phyloP scores from a whole-genome alignment of 2,888 invertebrate species.

The Himalopsyche anomala region DNA sequence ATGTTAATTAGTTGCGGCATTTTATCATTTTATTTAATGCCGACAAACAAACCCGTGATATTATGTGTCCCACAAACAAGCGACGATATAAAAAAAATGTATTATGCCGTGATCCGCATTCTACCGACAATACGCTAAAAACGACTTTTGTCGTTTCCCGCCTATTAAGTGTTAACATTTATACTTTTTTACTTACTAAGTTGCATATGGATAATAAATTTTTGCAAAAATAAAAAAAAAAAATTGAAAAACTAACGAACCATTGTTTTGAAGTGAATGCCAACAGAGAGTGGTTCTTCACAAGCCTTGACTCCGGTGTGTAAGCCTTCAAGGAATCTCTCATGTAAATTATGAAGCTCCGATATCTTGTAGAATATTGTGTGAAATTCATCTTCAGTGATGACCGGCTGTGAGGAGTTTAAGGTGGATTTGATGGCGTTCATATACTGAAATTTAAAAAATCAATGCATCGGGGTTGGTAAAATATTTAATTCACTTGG shows the following conservation, averaged over 20 bases:
- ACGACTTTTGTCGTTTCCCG: too few species aligned
- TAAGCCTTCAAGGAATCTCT: constrained; percentile 87
- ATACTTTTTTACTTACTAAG: too few species aligned
- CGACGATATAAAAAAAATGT: too few species aligned
- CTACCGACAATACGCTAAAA: too few species aligned
- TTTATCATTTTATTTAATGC: too few species aligned
- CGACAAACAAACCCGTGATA: too few species aligned
- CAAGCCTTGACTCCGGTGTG: constrained; percentile 83
- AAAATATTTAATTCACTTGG: background rate
- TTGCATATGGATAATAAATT: too few species aligned
- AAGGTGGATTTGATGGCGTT: constrained; percentile 92
- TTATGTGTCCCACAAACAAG: too few species aligned
- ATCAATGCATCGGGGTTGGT: too few species aligned
- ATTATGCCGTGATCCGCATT: too few species aligned
- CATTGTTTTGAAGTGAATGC: constrained; percentile 90
- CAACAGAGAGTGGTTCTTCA: constrained; percentile 86
- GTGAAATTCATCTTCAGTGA: constrained; percentile 91
- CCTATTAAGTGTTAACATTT: too few species aligned
- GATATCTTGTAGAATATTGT: constrained; percentile 96
- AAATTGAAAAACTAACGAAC: constrained; percentile 71
- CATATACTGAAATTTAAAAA: constrained; percentile 84
- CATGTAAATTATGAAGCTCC: constrained; percentile 89
- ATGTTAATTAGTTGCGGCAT: too few species aligned
- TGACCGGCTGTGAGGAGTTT: constrained; percentile 92
- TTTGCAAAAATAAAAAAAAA: background rate